Evolutionary conservation across 2,113 vertebrate genomes (phyloP), one percentile per base, ranked within the genome.

Genomic region (Microtus oregoni): DNA sequence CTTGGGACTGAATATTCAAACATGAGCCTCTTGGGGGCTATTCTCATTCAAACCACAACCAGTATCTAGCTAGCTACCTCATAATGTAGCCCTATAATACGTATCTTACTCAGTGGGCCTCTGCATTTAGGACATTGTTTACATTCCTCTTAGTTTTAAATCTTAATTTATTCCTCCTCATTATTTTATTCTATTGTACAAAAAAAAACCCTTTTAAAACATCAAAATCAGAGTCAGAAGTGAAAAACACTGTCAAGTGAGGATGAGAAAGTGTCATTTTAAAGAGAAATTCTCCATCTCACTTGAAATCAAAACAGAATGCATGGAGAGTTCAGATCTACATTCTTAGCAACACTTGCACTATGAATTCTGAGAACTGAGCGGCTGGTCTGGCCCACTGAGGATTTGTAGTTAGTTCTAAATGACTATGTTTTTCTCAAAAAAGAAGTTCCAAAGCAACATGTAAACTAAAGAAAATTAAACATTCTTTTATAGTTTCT

Each of bases 341-440:
- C 4, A 58, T 85, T 35, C 35, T 32, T 41, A 86, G 65, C 41
- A 58, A 81, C 6, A 67, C 38, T 82, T 55, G 13, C 12, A 35
- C 1, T 35, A 3, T 35, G 24, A 95, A 24, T 90, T 95, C 41
- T 76, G 63, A 70, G 52, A 70, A 50, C 8, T 28, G 11, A 82
- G 55, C 26, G 52, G 28, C 50, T 20, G 89, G 92, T 70, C 2
- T 58, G 47, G 32, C 52, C 8, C 38, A 28, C 7, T 52, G 32
- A 72, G 30, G 13, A 28, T 35, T 89, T 93, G 75, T n/a, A 52
- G 5, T 94, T 95, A 89, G 30, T 61, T 61, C 55, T 83, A 95
- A 93, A 83, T 58, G 26, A 63, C 13, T 89, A 1, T 65, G 12
- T n/a, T 72, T 38, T 88, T 86, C 17, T 72, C 76, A 35, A 47